Conservation (phyloP, 2,888 invertebrate genomes). For the Enchytraeus crypticus region DNA sequence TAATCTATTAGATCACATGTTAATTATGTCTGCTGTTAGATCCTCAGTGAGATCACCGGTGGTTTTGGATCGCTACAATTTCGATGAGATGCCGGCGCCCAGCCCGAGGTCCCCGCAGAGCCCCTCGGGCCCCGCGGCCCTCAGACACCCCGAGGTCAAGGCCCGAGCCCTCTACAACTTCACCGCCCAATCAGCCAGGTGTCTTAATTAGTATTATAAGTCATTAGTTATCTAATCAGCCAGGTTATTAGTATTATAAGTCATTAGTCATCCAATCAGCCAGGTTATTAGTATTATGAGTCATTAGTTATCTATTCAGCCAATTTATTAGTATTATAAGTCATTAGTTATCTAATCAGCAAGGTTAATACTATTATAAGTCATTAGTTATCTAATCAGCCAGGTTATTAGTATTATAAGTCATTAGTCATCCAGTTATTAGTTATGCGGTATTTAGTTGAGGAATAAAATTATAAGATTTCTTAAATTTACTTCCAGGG, state of each 20-base stretch:
- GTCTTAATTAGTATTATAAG: slow-evolving; percentile 20
- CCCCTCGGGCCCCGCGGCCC: no score
- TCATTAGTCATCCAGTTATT: background rate
- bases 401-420: no score
- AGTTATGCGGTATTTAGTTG: no score
- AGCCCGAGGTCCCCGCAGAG: slow-evolving; percentile 5
- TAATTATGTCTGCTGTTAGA: background rate
- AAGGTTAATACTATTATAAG: no score
- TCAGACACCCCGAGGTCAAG: slow-evolving; percentile 23
- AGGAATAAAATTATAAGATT: no score
- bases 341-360: background rate
- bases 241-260: background rate
- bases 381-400: no score
- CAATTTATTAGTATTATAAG: background rate
- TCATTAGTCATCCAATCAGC: background rate
- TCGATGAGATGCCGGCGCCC: background rate
- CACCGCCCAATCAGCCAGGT: slow-evolving; percentile 48
- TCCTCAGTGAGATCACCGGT: background rate
- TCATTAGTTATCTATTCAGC: background rate
- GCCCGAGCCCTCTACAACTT: slow-evolving; percentile 8
- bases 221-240: background rate
- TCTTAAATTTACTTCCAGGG: no score
- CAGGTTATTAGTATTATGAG: background rate
- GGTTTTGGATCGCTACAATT: background rate
- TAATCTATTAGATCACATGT: background rate